Percentiles rank a stretch among this genome's conserved stretches.
These are phyloP conservation scores for Cataglyphis hispanica DNA, from an alignment of 1,140 invertebrate species.

Conservation along the genomic window DNA sequence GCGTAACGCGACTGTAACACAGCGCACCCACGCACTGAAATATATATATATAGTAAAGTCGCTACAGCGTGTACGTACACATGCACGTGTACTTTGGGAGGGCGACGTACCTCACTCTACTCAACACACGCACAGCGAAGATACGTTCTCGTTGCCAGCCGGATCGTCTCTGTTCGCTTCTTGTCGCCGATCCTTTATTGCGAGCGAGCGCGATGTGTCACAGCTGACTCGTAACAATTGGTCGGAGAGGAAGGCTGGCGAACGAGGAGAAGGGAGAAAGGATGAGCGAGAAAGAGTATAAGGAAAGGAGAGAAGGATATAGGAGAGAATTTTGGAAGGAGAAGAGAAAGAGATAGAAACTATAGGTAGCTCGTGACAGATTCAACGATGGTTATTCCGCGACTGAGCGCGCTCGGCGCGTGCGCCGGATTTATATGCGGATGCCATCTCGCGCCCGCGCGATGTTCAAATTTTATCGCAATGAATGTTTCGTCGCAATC, in stretches of 20 bases:
- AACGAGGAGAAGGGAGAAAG: background rate
- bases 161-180: background rate
- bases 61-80: background rate
- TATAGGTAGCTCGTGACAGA: background rate
- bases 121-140: background rate
- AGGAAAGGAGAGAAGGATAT: no score
- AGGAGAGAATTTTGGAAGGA: background rate
- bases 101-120: background rate
- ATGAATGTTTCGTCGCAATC: background rate
- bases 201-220: constrained; percentile 4
- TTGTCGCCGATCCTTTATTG: constrained; percentile 12
- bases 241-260: no score
- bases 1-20: background rate
- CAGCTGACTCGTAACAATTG: background rate
- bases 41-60: background rate
- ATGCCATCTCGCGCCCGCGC: background rate
- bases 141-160: background rate
- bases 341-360: background rate
- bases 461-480: background rate
- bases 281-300: background rate
- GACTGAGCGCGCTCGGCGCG: constrained; percentile 40
- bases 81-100: background rate
- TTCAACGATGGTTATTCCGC: background rate
- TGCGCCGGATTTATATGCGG: constrained; percentile 50
- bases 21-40: no score